Percentiles rank a stretch among this genome's conserved stretches.
phyloP scores from a whole-genome alignment of 1,140 invertebrate species.

The Piezodorus guildinii region DNA sequence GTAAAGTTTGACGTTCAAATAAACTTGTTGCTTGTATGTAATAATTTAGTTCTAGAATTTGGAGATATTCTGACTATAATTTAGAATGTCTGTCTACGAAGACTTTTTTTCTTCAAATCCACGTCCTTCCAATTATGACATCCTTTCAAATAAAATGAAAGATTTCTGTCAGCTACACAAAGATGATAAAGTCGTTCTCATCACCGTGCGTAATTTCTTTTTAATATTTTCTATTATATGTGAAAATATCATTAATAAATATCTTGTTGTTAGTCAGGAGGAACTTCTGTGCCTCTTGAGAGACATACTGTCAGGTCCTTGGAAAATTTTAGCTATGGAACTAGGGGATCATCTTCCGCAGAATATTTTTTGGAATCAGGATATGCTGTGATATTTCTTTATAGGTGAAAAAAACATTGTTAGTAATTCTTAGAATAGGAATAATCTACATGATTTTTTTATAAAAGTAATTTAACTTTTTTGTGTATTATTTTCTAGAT shows the following conservation, averaged over 20 bases:
- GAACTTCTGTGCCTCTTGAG: slow-evolving; percentile 91
- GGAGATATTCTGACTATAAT: too few species aligned
- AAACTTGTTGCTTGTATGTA: too few species aligned
- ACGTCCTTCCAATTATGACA: slow-evolving; percentile 2
- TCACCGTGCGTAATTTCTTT: neutral
- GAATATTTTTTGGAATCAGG: slow-evolving; percentile 86
- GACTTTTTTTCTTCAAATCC: neutral
- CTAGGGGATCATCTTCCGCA: slow-evolving; percentile 81
- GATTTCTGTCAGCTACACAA: slow-evolving; percentile 4
- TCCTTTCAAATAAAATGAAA: neutral
- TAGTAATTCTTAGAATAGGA: neutral
- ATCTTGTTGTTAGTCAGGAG: slow-evolving; percentile 62
- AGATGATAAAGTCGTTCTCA: neutral
- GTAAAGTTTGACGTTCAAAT: too few species aligned
- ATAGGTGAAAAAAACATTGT: slow-evolving; percentile 38
- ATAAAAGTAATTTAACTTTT: neutral
- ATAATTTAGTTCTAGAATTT: too few species aligned
- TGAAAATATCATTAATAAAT: neutral
- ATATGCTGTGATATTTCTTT: slow-evolving; percentile 69
- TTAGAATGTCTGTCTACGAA: neutral
- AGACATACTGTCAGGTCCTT: slow-evolving; percentile 94
- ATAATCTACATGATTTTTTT: too few species aligned
- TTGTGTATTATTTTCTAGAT: slow-evolving; percentile 35
- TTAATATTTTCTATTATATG: neutral
- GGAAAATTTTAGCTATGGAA: slow-evolving; percentile 97